Evolutionary conservation across 2,797 vertebrate species (phyloP).

Genomic region (Lophius americanus): DNA sequence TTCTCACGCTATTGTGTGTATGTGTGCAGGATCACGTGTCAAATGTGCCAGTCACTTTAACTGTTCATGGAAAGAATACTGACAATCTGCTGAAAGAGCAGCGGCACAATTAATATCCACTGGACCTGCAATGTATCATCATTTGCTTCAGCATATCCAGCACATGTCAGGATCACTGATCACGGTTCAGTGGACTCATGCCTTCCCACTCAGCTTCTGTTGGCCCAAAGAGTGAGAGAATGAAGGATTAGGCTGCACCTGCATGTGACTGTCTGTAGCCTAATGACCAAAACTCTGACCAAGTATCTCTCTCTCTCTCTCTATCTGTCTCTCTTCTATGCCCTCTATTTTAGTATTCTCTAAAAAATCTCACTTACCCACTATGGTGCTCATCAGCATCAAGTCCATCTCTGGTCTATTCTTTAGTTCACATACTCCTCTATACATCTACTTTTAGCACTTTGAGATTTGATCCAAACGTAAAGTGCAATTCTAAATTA

Average conservation of each 20-base stretch:
- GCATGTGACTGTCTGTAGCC: constrained; percentile 67
- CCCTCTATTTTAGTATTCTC: constrained; percentile 43
- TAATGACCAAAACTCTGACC: constrained; percentile 66
- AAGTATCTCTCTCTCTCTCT: constrained; percentile 40
- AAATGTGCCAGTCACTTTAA: constrained; percentile 59
- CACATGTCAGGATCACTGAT: constrained; percentile 68
- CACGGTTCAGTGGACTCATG: constrained; percentile 58
- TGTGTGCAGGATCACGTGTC: constrained; percentile 36
- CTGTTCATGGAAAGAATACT: constrained; percentile 35
- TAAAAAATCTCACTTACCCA: constrained; percentile 26
- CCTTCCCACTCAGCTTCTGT: constrained; percentile 37
- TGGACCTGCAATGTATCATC: constrained; percentile 70
- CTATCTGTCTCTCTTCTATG: constrained; percentile 24
- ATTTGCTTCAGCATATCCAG: constrained; percentile 67
- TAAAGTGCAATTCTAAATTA: too few relatives aligned
- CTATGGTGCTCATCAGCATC: constrained; percentile 40
- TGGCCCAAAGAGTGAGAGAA: constrained; percentile 56
- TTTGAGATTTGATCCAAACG: too few relatives aligned
- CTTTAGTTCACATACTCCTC: constrained; percentile 31
- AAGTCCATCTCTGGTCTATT: constrained; percentile 27
- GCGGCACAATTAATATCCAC: constrained; percentile 67
- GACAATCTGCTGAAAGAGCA: constrained; percentile 61
- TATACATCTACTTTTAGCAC: not conserved
- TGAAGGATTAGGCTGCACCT: constrained; percentile 73
- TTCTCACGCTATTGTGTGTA: constrained; percentile 30